phyloP scores from a whole-genome alignment of 1,140 invertebrate genomes.

The Pseudomyrmex flavicornis region DNA sequence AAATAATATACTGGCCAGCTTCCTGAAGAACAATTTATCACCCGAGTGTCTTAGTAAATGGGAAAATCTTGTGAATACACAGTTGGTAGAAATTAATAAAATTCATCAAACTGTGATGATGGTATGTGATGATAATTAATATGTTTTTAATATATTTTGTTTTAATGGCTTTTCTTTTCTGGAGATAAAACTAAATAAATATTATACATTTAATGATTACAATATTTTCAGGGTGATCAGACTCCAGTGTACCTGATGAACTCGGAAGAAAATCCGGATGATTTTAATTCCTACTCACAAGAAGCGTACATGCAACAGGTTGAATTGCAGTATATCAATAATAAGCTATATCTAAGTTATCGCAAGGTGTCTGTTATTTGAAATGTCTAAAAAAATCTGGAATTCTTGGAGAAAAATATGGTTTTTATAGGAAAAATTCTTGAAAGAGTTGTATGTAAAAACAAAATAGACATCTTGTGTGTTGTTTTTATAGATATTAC shows the following conservation, averaged over 20 bases:
- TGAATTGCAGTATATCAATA: constrained; percentile 41
- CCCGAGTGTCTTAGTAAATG: constrained; percentile 86
- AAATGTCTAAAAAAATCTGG: too few species aligned
- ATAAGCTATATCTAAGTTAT: constrained; percentile 10
- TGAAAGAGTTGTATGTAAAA: too few species aligned
- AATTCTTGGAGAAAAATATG: too few species aligned
- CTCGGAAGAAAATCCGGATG: constrained; percentile 86
- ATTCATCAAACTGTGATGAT: constrained; percentile 86
- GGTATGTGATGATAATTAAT: constrained; percentile 79
- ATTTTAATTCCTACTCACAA: constrained; percentile 86
- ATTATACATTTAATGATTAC: constrained; percentile 36
- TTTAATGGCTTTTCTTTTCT: not conserved
- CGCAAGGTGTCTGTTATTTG: too few species aligned
- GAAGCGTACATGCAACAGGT: constrained; percentile 87
- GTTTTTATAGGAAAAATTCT: too few species aligned
- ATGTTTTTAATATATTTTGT: constrained; percentile 43
- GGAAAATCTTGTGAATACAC: constrained; percentile 87
- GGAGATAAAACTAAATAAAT: too few species aligned
- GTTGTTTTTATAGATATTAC: too few species aligned
- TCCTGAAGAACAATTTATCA: constrained; percentile 86
- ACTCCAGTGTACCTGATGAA: constrained; percentile 78
- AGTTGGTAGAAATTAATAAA: constrained; percentile 88
- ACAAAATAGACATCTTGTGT: too few species aligned
- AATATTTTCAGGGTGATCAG: constrained; percentile 73
- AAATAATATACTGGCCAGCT: constrained; percentile 82